A percentile compares a stretch with the other conserved stretches of the same genome.
Conservation (phyloP, 2,888 invertebrate genomes). For the Yponomeuta malinellus region DNA sequence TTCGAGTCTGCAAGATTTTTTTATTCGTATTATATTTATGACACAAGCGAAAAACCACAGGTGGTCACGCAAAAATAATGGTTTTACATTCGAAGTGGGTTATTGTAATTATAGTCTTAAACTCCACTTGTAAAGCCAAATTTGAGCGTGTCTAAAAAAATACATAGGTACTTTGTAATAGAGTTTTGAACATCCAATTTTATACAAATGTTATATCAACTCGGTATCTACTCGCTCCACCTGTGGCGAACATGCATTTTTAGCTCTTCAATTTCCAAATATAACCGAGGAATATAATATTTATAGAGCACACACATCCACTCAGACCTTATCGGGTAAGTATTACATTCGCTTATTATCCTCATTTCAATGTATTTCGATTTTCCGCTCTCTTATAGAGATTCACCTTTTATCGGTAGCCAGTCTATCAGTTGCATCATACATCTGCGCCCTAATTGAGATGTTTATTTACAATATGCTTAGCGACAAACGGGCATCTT, state of each 20-base stretch:
- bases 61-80: no score
- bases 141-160: no score
- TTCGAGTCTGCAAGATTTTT: conserved; percentile 18
- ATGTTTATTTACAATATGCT: conserved; percentile 56
- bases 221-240: no score
- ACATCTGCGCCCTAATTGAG: conserved; percentile 46
- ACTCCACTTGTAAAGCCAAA: no score
- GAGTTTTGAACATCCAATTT: no score
- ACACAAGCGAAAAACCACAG: conserved; percentile 19
- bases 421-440: conserved; percentile 56
- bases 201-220: no score
- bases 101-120: no score
- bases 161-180: no score
- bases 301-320: not conserved
- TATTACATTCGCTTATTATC: not conserved
- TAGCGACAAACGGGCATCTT: conserved; percentile 42
- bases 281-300: conserved; percentile 8
- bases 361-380: conserved; percentile 1
- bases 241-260: conserved; percentile 19
- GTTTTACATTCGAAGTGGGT: no score
- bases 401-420: conserved; percentile 54
- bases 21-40: conserved; percentile 11
- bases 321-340: conserved; percentile 10
- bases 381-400: conserved; percentile 54
- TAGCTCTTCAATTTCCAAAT: conserved; percentile 14